Evolutionary conservation across 2,113 vertebrate species (phyloP), one percentile per base, ranked within the genome.

Genomic region (Rhombomys opimus): DNA sequence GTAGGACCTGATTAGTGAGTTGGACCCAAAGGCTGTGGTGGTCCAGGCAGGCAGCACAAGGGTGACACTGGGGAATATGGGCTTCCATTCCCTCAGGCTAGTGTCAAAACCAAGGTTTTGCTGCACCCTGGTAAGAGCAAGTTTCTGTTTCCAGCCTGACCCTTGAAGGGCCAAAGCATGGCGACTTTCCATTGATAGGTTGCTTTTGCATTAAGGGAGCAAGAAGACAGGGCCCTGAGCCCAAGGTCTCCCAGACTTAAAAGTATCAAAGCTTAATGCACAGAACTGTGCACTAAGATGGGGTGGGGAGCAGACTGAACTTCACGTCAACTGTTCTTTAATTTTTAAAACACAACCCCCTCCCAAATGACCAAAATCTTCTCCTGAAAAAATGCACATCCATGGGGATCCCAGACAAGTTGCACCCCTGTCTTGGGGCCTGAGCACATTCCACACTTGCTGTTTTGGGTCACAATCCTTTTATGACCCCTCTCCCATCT

Each of bases 31-130:
- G 32, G n/a, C 22, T 68, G 4, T 0, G 7, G 61, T 7, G 20
- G 10, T 41, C 3, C 32, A 3, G 18, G 32, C 8, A 6, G 4
- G 20, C 30, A 12, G 32, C 2, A 32, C 68, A 25, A 0, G 0
- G 52, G 61, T 41, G 13, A 15, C 17, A 7, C 30, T 2, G 2
- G 86, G 32, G 46, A 18, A 30, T 35, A 10, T 27, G 3, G 32
- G 5, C 11, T 23, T 9, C 5, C 22, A 5, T 75, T 32, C 41
- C 27, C 25, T 32, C 50, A 32, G 46, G 6, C 20, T 3, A 2
- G 5, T 7, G 35, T 20, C 50, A 35, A 23, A 25, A 5, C 61
- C 0, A 13, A 8, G 1, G 1, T 54, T 61, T n/a, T 50, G 27
- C 80, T 61, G 22, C 0, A 0, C 2, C 2, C 84, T 57, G 25